Evolutionary conservation across 1,140 invertebrate species (phyloP).

Genomic region (Choristoneura fumiferana): DNA sequence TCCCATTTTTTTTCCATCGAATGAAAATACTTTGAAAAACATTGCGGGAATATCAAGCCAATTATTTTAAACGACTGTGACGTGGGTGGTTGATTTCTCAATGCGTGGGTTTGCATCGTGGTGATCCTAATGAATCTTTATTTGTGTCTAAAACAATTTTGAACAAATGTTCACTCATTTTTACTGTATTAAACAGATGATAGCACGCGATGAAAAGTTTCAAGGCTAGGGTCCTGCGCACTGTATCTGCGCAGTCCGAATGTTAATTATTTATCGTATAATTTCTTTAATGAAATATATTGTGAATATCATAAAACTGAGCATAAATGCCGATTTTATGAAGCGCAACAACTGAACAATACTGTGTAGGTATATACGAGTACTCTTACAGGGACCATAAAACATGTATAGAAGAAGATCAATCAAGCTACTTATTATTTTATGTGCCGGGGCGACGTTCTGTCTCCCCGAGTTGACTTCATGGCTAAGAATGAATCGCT

Average conservation of each 20-base stretch:
- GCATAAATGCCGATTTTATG: conserved; percentile 1
- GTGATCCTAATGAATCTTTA: too few species aligned
- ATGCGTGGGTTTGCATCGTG: too few species aligned
- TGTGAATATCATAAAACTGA: background rate
- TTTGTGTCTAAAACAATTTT: too few species aligned
- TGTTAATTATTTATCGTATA: too few species aligned
- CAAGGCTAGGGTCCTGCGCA: too few species aligned
- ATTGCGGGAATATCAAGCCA: background rate
- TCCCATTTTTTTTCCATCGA: background rate
- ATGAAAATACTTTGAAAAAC: background rate
- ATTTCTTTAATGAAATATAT: background rate
- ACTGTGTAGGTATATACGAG: background rate
- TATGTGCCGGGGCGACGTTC: conserved; percentile 1
- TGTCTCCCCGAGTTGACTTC: background rate
- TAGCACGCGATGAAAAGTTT: too few species aligned
- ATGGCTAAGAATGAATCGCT: too few species aligned
- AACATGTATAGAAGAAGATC: conserved; percentile 12
- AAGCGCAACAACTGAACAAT: background rate
- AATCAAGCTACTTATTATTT: conserved; percentile 17
- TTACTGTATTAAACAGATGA: too few species aligned
- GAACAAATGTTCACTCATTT: too few species aligned
- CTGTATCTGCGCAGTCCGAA: too few species aligned
- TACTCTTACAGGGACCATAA: conserved; percentile 9
- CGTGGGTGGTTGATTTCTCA: background rate
- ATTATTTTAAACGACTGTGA: background rate